Percentiles rank a stretch among this genome's conserved stretches.
Conservation (phyloP, 2,888 invertebrate species). For the Stenurella melanura region DNA sequence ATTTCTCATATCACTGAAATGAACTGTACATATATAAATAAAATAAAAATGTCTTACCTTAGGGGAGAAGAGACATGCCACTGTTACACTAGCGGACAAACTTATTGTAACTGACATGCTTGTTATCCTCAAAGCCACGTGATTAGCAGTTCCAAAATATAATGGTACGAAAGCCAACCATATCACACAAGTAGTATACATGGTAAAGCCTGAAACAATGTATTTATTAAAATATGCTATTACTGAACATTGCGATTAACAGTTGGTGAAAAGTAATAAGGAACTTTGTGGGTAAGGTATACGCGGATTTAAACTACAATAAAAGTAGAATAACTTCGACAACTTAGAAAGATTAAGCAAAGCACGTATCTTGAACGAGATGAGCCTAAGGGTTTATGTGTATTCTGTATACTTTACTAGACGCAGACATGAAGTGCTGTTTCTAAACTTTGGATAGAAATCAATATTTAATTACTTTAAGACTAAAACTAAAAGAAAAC, state of each 20-base stretch:
- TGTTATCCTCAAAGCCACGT: slow-evolving; percentile 93
- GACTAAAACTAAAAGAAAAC: too few species aligned
- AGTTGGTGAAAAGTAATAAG: background rate
- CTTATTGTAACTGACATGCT: slow-evolving; percentile 98
- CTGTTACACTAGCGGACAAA: slow-evolving; percentile 93
- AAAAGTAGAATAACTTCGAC: background rate
- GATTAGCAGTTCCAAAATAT: slow-evolving; percentile 96
- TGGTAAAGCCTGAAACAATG: slow-evolving; percentile 88
- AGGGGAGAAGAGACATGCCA: slow-evolving; percentile 94
- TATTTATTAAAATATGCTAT: background rate
- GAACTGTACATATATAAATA: too few species aligned
- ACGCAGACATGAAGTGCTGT: background rate
- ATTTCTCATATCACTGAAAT: too few species aligned
- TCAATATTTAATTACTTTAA: background rate
- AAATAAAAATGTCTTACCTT: slow-evolving; percentile 80
- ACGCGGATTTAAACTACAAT: slow-evolving; percentile 2
- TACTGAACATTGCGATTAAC: background rate
- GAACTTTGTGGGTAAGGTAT: background rate
- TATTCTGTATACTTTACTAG: background rate
- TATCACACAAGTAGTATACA: slow-evolving; percentile 99
- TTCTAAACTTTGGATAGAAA: background rate
- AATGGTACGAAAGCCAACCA: slow-evolving; percentile 99
- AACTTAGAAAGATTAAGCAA: background rate
- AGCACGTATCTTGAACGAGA: background rate
- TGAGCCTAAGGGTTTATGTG: background rate